phyloP scores from a whole-genome alignment of 2,797 vertebrate genomes.

The Geotrypetes seraphini region DNA sequence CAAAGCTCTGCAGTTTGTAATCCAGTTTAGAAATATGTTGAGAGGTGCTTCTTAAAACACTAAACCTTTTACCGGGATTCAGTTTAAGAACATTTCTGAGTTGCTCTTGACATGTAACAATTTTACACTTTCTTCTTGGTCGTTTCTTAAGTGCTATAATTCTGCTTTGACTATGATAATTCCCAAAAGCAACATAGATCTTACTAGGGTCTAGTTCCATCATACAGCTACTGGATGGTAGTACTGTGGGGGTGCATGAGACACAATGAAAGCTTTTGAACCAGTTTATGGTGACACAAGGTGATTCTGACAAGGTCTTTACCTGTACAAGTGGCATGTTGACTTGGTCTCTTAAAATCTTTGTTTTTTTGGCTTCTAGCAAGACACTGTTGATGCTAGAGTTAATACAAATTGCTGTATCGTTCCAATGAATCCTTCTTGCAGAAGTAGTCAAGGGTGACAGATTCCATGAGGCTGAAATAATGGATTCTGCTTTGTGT shows the following conservation, averaged over 20 bases:
- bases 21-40: slow-evolving; percentile 15
- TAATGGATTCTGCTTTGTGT: background rate
- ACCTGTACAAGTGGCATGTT: too few relatives aligned
- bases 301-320: too few relatives aligned
- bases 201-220: background rate
- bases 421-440: too few relatives aligned
- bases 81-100: background rate
- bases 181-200: slow-evolving; percentile 34
- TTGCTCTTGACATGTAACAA: slow-evolving; percentile 9
- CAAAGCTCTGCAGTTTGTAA: slow-evolving; percentile 7
- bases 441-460: background rate
- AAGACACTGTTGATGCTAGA: slow-evolving; percentile 8
- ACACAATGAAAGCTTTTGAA: background rate
- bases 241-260: too few relatives aligned
- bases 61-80: slow-evolving; percentile 1
- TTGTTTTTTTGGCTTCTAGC: slow-evolving; percentile 28
- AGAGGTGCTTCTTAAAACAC: slow-evolving; percentile 7
- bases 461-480: accelerated
- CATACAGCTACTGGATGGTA: background rate
- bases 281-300: too few relatives aligned
- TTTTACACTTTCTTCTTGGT: slow-evolving; percentile 37
- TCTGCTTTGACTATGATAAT: background rate
- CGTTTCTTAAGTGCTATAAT: slow-evolving; percentile 36
- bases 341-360: background rate
- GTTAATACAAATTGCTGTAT: too few relatives aligned